A percentile compares a stretch with the other conserved stretches of the same genome.
phyloP scores from a whole-genome alignment of 2,797 vertebrate genomes.

The Pyrocephalus nanus region DNA sequence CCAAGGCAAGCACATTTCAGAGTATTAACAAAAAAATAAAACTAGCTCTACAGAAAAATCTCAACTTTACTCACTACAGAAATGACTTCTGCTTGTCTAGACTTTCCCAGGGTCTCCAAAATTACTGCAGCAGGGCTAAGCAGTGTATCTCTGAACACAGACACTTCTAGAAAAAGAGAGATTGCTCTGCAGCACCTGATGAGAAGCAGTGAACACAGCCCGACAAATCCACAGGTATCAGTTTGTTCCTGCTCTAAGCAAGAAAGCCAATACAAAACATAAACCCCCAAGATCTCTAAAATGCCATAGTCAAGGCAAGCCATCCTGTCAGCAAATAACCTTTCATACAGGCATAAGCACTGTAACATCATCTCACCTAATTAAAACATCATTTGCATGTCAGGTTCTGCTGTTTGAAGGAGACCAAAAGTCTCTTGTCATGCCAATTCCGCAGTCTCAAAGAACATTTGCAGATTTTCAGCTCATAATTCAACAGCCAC shows the following conservation, averaged over 20 bases:
- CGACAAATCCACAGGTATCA: background rate
- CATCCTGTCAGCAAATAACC: background rate
- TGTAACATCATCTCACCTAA: background rate
- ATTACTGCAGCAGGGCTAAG: background rate
- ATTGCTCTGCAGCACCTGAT: background rate
- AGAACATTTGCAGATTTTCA: background rate
- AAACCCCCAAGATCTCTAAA: background rate
- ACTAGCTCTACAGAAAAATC: background rate
- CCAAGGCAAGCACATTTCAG: background rate
- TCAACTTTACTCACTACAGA: background rate
- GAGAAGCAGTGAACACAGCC: background rate
- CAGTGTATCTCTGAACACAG: background rate
- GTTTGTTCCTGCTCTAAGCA: background rate
- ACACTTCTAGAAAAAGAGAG: background rate
- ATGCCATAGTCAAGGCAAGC: background rate
- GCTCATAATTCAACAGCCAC: conserved; percentile 13
- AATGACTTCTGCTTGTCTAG: background rate
- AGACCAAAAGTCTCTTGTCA: background rate
- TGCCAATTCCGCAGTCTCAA: background rate
- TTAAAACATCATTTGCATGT: background rate
- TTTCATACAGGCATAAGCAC: background rate
- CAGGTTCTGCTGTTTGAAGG: background rate
- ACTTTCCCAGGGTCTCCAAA: background rate
- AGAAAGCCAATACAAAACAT: background rate
- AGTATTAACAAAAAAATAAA: background rate